Percentiles rank a stretch among this genome's conserved stretches.
phyloP scores from a whole-genome alignment of 2,113 vertebrate genomes.

The Platanista minor region DNA sequence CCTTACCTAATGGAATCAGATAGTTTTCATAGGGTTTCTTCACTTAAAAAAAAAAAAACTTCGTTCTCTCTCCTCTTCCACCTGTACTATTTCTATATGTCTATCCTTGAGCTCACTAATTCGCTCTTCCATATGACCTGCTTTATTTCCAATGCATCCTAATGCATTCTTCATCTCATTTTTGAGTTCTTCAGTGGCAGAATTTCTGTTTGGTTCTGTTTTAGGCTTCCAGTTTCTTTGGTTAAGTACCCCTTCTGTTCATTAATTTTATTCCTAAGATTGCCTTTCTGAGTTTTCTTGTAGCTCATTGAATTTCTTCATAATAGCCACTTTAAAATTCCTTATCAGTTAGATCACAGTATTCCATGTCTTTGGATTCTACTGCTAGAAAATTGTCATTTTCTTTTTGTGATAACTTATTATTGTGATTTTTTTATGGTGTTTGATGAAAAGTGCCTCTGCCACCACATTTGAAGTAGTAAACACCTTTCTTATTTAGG shows the following conservation, averaged over 20 bases:
- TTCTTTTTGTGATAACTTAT: background rate
- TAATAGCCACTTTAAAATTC: background rate
- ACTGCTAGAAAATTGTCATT: background rate
- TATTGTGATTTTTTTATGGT: background rate
- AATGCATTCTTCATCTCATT: background rate
- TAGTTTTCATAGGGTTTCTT: background rate
- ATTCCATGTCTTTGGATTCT: background rate
- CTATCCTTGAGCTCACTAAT: background rate
- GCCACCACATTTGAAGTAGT: background rate
- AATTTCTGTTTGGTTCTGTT: background rate
- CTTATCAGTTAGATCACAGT: background rate
- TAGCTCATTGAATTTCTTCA: background rate
- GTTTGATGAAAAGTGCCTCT: background rate
- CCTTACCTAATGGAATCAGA: background rate
- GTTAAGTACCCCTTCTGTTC: background rate
- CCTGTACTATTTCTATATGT: background rate
- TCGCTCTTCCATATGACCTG: background rate
- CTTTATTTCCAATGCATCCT: background rate
- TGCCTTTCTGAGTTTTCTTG: background rate
- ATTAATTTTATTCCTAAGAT: background rate
- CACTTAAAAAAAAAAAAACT: background rate
- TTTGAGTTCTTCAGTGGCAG: background rate
- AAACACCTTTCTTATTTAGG: background rate
- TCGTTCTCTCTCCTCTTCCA: background rate
- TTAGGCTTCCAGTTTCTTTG: background rate